phyloP scores from a whole-genome alignment of 2,888 invertebrate genomes.

The Hoplodrina blanda region DNA sequence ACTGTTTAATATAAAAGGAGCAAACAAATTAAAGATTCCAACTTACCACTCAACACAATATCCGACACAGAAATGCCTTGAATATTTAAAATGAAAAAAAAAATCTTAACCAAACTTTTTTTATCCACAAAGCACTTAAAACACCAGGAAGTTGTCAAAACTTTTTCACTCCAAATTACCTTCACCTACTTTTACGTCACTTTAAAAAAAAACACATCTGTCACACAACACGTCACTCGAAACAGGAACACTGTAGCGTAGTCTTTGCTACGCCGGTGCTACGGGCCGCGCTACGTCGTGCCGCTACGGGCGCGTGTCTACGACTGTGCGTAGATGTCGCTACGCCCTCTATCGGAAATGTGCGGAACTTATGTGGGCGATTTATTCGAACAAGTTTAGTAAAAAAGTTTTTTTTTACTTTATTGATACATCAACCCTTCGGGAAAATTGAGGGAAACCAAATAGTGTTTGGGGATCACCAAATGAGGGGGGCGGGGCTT shows the following conservation, averaged over 20 bases:
- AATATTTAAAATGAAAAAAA: conserved; percentile 48
- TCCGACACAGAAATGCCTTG: conserved; percentile 48
- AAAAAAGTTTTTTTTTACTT: conserved; percentile 51
- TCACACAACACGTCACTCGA: conserved; percentile 60
- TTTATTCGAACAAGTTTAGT: conserved; percentile 66
- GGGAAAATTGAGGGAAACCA: conserved; percentile 58
- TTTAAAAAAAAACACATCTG: conserved; percentile 57
- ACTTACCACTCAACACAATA: conserved; percentile 64
- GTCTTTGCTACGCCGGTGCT: conserved; percentile 54
- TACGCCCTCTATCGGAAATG: conserved; percentile 67
- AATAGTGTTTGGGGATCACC: conserved; percentile 54
- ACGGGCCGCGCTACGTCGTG: conserved; percentile 63
- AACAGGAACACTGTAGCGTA: conserved; percentile 48
- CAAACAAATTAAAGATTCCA: conserved; percentile 45
- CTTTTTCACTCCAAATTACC: conserved; percentile 51
- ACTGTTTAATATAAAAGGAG: conserved; percentile 32
- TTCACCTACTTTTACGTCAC: conserved; percentile 53
- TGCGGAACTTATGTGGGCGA: conserved; percentile 64
- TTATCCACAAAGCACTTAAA: conserved; percentile 59
- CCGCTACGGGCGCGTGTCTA: conserved; percentile 66
- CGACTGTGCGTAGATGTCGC: conserved; percentile 71
- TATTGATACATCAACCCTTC: conserved; percentile 61
- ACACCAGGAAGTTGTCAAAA: conserved; percentile 55
- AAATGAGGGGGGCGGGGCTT: conserved; percentile 50
- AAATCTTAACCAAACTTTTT: conserved; percentile 52